Conservation (phyloP, 1,140 invertebrate species). For the Zaprionus lachaisei region DNA sequence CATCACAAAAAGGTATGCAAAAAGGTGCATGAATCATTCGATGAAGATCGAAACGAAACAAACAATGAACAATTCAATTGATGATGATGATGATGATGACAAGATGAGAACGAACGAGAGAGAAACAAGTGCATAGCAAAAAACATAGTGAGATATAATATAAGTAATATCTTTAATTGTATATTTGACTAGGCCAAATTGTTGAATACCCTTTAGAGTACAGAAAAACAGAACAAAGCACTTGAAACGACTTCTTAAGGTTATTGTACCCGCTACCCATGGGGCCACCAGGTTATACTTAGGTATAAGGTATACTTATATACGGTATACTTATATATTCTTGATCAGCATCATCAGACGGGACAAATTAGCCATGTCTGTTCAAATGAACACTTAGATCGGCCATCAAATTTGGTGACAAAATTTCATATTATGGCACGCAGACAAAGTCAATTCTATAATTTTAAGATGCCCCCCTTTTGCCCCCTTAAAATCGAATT, state of each 20-base stretch:
- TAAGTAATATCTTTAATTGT: not conserved
- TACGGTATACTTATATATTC: too few relatives aligned
- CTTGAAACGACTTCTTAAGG: not conserved
- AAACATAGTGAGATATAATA: constrained; percentile 8
- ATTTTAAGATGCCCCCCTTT: rapidly evolving
- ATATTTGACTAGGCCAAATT: constrained; percentile 16
- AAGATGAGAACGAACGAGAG: not conserved
- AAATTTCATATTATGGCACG: too few relatives aligned
- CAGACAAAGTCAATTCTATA: too few relatives aligned
- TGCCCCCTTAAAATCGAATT: too few relatives aligned
- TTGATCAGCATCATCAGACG: too few relatives aligned
- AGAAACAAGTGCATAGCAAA: constrained; percentile 17
- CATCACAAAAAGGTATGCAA: constrained; percentile 9
- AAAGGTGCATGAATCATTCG: constrained; percentile 28
- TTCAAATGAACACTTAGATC: too few relatives aligned
- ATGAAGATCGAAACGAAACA: constrained; percentile 3
- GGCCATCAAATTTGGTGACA: too few relatives aligned
- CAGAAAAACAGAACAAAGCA: not conserved
- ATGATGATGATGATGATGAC: constrained; percentile 6
- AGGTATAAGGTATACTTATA: too few relatives aligned
- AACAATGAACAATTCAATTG: constrained; percentile 11
- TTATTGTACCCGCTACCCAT: not conserved
- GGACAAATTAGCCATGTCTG: too few relatives aligned
- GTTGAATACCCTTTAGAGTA: not conserved
- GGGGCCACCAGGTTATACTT: too few relatives aligned